These are phyloP conservation scores for Arion vulgaris DNA, from an alignment of 1,140 invertebrate species.

Conservation along the genomic window DNA sequence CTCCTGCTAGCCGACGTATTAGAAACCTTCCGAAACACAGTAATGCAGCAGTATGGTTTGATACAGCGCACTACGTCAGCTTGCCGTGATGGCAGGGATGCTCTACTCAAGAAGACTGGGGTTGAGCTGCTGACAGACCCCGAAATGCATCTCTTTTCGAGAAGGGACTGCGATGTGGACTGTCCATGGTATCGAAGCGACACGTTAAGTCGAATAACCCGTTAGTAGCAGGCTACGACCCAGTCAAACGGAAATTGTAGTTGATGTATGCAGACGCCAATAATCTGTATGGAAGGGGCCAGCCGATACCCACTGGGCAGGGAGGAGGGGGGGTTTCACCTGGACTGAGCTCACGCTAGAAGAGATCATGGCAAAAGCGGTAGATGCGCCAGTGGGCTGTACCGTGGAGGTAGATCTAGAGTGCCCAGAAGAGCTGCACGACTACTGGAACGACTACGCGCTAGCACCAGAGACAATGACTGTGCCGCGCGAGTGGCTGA, in stretches of 20 bases:
- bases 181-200: neutral
- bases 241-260: neutral
- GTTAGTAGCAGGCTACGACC: neutral
- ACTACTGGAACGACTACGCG: neutral
- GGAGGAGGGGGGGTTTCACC: neutral
- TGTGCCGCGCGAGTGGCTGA: neutral
- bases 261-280: neutral
- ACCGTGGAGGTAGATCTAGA: neutral
- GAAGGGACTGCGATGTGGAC: neutral
- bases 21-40: neutral
- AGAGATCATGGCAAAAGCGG: neutral
- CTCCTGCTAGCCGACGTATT: neutral
- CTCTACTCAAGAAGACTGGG: too few relatives aligned
- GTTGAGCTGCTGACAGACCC: neutral
- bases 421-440: neutral
- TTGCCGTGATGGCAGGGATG: too few relatives aligned
- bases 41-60: too few relatives aligned
- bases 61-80: too few relatives aligned
- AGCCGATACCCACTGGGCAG: neutral
- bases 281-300: neutral
- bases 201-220: neutral
- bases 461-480: neutral
- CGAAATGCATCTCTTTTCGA: neutral
- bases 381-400: neutral
- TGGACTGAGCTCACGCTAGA: neutral